Evolutionary conservation across 2,797 vertebrate species (phyloP).

Genomic region (Kryptolebias ocellatus): DNA sequence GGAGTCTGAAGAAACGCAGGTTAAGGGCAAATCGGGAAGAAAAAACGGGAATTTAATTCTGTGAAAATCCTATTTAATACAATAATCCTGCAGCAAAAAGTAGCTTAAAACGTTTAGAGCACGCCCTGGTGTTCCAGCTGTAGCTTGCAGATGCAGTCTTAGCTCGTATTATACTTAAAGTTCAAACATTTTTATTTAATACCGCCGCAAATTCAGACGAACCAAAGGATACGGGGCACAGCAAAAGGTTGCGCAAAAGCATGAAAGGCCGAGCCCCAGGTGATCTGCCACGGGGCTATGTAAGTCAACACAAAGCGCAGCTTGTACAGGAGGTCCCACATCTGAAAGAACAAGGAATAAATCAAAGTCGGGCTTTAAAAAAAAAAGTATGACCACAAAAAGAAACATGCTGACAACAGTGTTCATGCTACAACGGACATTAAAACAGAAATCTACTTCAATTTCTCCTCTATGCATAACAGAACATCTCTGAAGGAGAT

Average conservation of each 20-base stretch:
- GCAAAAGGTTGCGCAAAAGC: conserved; percentile 99
- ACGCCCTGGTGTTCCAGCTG: neutral
- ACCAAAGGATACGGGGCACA: conserved; percentile 96
- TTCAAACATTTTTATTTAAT: neutral
- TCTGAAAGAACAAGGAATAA: conserved; percentile 73
- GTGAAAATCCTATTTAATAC: neutral
- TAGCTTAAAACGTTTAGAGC: neutral
- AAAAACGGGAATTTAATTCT: neutral
- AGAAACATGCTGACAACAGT: neutral
- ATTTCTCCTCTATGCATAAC: no score
- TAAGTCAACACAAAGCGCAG: conserved; percentile 96
- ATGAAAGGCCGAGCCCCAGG: conserved; percentile 98
- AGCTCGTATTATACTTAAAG: neutral
- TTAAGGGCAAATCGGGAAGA: conserved; percentile 80
- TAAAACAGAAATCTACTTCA: neutral
- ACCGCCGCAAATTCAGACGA: neutral
- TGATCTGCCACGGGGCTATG: conserved; percentile 98
- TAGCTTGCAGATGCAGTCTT: neutral
- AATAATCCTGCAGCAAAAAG: neutral
- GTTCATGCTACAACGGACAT: neutral
- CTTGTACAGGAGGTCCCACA: conserved; percentile 98
- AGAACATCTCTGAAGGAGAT: neutral
- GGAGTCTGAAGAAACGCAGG: conserved; percentile 84
- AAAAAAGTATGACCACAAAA: neutral
- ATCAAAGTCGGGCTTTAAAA: neutral